Conservation (phyloP, 2,797 vertebrate genomes). For the Eulemur rubriventer region DNA sequence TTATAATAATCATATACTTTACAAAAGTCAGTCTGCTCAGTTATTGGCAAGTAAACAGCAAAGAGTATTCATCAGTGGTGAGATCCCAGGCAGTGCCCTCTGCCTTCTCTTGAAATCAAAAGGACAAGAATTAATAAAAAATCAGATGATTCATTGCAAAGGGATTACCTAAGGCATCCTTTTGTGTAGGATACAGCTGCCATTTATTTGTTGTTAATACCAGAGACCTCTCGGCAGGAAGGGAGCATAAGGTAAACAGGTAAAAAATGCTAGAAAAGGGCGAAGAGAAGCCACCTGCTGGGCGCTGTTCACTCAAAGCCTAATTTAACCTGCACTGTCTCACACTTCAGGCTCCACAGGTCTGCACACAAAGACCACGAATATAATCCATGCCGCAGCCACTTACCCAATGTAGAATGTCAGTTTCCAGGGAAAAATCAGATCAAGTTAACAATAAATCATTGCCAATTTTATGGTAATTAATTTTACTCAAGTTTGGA, state of each 20-base stretch:
- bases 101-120: conserved; percentile 58
- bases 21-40: neutral
- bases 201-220: conserved; percentile 73
- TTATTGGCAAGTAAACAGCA: neutral
- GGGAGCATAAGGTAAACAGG: conserved; percentile 26
- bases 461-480: neutral
- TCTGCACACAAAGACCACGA: neutral
- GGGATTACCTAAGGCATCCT: conserved; percentile 34
- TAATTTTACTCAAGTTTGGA: neutral
- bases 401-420: neutral
- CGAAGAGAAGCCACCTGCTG: conserved; percentile 64
- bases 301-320: conserved; percentile 32
- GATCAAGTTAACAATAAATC: neutral
- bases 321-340: conserved; percentile 54
- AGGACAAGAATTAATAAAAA: conserved; percentile 72
- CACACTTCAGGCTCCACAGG: neutral
- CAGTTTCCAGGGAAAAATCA: neutral
- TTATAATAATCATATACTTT: neutral
- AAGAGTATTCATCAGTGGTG: neutral
- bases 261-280: conserved; percentile 57
- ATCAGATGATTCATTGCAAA: conserved; percentile 70
- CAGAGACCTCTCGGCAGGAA: conserved; percentile 39
- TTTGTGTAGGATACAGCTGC: conserved; percentile 65
- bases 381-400: neutral
- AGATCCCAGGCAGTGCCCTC: neutral